Conservation (phyloP, 2,797 vertebrate species). For the Cichlasoma orientale region DNA sequence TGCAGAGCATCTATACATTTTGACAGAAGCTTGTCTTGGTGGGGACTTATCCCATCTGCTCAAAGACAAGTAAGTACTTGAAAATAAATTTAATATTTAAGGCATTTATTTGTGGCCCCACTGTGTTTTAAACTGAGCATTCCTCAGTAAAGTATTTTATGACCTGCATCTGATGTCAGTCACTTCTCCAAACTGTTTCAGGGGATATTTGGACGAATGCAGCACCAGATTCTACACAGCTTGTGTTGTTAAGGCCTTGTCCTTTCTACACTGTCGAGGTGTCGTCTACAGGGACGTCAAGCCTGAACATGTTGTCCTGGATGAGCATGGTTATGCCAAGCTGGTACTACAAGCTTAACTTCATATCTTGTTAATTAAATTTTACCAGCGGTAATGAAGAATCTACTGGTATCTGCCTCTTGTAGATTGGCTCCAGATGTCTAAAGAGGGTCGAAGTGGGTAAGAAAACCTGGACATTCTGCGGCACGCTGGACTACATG, state of each 20-base stretch:
- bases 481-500: conserved; percentile 80
- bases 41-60: conserved; percentile 78
- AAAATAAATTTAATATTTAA: conserved; percentile 1
- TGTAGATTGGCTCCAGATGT: conserved; percentile 79
- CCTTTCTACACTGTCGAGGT: conserved; percentile 74
- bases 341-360: conserved; percentile 68
- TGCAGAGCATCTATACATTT: conserved; percentile 74
- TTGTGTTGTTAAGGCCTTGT: conserved; percentile 80
- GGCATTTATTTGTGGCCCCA: neutral
- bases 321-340: conserved; percentile 81
- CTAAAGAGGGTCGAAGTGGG: conserved; percentile 75
- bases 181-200: conserved; percentile 40
- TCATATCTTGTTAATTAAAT: neutral
- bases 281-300: conserved; percentile 82
- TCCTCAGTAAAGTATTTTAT: conserved; percentile 4
- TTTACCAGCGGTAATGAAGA: neutral
- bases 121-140: conserved; percentile 10
- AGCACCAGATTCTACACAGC: conserved; percentile 78
- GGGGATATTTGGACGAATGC: conserved; percentile 76
- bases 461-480: conserved; percentile 84
- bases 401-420: neutral
- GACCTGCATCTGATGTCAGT: neutral
- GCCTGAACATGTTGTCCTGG: conserved; percentile 81
- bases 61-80: conserved; percentile 75
- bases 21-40: conserved; percentile 82